Conservation (phyloP, 2,113 vertebrate genomes). For the Lycocorax pyrrhopterus region DNA sequence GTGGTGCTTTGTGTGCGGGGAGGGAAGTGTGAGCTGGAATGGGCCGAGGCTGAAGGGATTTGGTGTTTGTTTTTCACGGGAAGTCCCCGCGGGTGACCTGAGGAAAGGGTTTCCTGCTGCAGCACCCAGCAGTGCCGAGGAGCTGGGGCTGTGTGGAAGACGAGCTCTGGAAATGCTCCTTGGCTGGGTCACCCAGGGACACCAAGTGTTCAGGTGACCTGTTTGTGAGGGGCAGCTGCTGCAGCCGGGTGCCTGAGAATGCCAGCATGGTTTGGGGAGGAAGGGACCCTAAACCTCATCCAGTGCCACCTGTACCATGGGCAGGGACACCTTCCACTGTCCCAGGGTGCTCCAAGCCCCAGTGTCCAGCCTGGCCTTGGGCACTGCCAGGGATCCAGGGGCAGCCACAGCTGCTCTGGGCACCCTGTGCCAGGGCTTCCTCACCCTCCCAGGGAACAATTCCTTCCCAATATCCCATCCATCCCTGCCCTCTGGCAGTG, state of each 20-base stretch:
- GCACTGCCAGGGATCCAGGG: not conserved
- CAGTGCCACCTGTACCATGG: not conserved
- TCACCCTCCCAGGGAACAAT: not conserved
- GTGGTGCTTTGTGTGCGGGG: not conserved
- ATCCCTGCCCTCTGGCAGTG: rapidly evolving
- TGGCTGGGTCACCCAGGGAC: not conserved
- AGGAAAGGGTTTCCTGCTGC: not conserved
- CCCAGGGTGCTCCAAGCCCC: not conserved
- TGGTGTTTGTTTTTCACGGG: not conserved
- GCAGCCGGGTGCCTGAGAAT: rapidly evolving
- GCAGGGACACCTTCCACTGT: not conserved
- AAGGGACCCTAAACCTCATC: not conserved
- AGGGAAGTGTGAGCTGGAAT: rapidly evolving
- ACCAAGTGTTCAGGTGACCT: rapidly evolving
- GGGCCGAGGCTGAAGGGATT: not conserved
- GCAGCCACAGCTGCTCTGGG: not conserved
- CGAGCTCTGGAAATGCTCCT: not conserved
- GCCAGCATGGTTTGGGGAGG: not conserved
- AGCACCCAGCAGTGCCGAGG: rapidly evolving
- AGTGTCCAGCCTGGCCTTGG: not conserved
- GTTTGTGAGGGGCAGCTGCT: not conserved
- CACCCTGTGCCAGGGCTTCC: not conserved
- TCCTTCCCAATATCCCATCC: not conserved
- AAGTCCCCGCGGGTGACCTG: not conserved
- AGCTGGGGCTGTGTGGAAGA: rapidly evolving